These are phyloP conservation scores for Pomatorhinus ruficollis DNA, from an alignment of 2,113 vertebrate genomes.

Conservation along the genomic window DNA sequence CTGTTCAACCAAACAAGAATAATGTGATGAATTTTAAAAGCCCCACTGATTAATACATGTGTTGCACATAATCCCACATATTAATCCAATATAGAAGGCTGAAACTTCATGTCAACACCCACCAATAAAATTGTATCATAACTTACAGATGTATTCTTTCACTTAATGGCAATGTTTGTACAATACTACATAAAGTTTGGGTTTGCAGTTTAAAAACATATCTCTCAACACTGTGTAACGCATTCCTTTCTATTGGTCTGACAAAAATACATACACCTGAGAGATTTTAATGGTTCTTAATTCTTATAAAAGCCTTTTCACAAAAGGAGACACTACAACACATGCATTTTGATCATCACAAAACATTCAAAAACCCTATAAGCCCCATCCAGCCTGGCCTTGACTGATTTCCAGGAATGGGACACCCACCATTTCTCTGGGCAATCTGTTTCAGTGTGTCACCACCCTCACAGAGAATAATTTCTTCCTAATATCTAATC, in stretches of 20 bases:
- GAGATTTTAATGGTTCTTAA: background rate
- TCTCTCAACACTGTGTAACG: background rate
- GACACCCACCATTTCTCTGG: background rate
- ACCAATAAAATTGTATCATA: background rate
- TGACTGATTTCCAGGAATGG: background rate
- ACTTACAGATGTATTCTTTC: background rate
- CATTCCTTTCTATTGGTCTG: background rate
- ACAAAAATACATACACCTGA: background rate
- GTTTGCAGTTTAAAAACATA: background rate
- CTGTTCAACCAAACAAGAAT: background rate
- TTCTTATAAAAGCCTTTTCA: background rate
- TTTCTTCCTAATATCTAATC: background rate
- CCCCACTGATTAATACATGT: background rate
- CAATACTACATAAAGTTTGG: background rate
- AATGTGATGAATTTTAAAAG: background rate
- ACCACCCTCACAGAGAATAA: background rate
- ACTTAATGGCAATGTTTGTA: background rate
- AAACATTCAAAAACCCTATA: background rate
- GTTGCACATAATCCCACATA: conserved; percentile 3
- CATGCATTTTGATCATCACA: background rate
- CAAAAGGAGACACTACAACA: background rate
- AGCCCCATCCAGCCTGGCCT: background rate
- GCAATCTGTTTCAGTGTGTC: background rate
- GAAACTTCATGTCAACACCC: background rate
- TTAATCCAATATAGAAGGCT: background rate